Base-by-base conservation (phyloP, 2,113 vertebrate species). In the Ictalurus punctatus region DNA sequence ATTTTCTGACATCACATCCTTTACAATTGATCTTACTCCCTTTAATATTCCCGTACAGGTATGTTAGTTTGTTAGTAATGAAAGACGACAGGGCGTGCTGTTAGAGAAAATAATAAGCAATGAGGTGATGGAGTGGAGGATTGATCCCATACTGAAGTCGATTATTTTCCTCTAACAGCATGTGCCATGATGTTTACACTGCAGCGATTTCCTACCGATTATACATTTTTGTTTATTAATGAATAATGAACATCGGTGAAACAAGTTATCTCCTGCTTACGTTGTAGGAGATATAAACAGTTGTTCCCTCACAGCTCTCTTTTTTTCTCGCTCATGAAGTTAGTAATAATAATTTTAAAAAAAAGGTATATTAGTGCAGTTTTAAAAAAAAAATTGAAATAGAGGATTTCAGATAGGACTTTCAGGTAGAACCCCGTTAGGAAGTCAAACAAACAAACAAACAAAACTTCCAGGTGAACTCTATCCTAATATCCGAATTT, bases 1-100 rank as follows among this genome's bases (percentile, higher is more conserved):
- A 1, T 44, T 30, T 14, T 69, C 7, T 87, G 61, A 80, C 73
- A 85, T 90, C 86, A 88, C 78, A 67, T 90, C 83, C 67, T 67
- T 54, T 76, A 83, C 10, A 80, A 19, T 1, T 63, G 13, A n/a
- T 52, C n/a, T 82, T 21, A 30, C 4, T 73, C 54, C 27, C 59
- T n/a, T 25, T 80, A n/a, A 59, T 23, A 73, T 17, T 4, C 16
- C 19, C 54, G 34, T 5, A 37, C 74, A 9, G 48, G 27, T 17
- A 80, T n/a, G 14, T 80, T 30, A 10, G 27, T 30, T 8, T 78
- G 21, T 27, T 27, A 30, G 14, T 30, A 56, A 81, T 81, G n/a
- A 56, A 81, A 56, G 16, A 56, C 0, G 6, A 56, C 78, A 56
- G 6, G 27, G 52, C 30, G 6, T 2, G 10, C 7, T 16, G 23